Conservation (phyloP, 2,113 vertebrate species). For the Petaurus breviceps region DNA sequence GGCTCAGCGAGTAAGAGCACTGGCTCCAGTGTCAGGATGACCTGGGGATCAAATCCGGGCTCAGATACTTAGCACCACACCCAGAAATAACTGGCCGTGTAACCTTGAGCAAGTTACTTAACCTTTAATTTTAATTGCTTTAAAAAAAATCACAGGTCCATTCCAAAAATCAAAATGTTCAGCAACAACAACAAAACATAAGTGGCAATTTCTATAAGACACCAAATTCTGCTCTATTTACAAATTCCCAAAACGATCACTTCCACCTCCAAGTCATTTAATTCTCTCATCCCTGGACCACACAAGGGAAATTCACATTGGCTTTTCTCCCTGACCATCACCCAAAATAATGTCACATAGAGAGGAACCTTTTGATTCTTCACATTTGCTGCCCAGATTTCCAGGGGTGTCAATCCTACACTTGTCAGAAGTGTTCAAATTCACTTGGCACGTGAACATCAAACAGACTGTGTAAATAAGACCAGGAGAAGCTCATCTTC, state of each 20-base stretch:
- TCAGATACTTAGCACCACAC: too few species aligned
- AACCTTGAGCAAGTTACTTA: too few species aligned
- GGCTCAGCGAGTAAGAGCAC: too few species aligned
- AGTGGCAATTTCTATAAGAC: not conserved
- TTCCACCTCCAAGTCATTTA: not conserved
- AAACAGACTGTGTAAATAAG: slow-evolving; percentile 23
- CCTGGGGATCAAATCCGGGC: too few species aligned
- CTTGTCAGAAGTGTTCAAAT: slow-evolving; percentile 16
- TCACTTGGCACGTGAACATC: slow-evolving; percentile 42
- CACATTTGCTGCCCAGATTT: slow-evolving; percentile 32
- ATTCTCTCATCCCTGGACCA: not conserved
- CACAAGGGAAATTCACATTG: not conserved
- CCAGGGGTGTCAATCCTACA: slow-evolving; percentile 25
- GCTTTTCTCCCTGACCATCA: slow-evolving; percentile 10
- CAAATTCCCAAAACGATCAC: not conserved
- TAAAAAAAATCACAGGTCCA: not conserved
- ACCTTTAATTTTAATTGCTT: too few species aligned
- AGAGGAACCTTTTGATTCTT: not conserved
- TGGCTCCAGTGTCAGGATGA: too few species aligned
- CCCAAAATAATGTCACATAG: slow-evolving; percentile 18
- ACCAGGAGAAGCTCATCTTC: slow-evolving; percentile 1
- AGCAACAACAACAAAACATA: not conserved
- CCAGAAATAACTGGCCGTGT: too few species aligned
- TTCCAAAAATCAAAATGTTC: not conserved
- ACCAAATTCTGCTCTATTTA: not conserved